phyloP scores from a whole-genome alignment of 2,888 invertebrate species.

The Kuschelorhynchus macadamiae region DNA sequence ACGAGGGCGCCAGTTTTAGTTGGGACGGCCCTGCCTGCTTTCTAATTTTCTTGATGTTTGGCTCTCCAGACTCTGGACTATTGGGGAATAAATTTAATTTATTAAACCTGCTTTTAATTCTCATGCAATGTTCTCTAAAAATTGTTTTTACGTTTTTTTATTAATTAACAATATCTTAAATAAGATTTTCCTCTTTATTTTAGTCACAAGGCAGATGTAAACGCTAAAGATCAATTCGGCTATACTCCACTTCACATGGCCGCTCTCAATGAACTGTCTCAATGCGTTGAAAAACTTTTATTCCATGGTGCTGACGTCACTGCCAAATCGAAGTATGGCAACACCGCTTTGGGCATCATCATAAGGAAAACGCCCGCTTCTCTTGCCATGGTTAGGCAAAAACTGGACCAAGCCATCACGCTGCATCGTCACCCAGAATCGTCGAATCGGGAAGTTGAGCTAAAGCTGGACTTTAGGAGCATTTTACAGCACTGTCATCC shows the following conservation, averaged over 20 bases:
- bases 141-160: no score
- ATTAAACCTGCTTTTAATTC: no score
- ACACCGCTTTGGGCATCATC: slow-evolving; percentile 88
- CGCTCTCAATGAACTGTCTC: slow-evolving; percentile 86
- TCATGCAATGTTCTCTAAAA: no score
- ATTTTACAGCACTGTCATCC: slow-evolving; percentile 87
- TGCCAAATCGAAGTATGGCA: slow-evolving; percentile 88
- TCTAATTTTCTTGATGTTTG: no score
- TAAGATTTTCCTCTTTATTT: slow-evolving; percentile 8
- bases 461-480: slow-evolving; percentile 86
- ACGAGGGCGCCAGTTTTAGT: no score
- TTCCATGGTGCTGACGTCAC: slow-evolving; percentile 92
- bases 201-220: slow-evolving; percentile 86
- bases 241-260: slow-evolving; percentile 90
- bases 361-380: slow-evolving; percentile 90
- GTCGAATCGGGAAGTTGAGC: slow-evolving; percentile 84
- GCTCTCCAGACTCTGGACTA: no score
- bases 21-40: no score
- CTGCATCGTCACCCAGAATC: slow-evolving; percentile 83
- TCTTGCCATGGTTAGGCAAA: slow-evolving; percentile 85
- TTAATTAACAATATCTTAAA: no score
- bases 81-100: no score
- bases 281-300: slow-evolving; percentile 87
- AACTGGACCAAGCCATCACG: slow-evolving; percentile 85
- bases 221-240: slow-evolving; percentile 87